phyloP scores from a whole-genome alignment of 2,113 vertebrate species.

The Promerops cafer region DNA sequence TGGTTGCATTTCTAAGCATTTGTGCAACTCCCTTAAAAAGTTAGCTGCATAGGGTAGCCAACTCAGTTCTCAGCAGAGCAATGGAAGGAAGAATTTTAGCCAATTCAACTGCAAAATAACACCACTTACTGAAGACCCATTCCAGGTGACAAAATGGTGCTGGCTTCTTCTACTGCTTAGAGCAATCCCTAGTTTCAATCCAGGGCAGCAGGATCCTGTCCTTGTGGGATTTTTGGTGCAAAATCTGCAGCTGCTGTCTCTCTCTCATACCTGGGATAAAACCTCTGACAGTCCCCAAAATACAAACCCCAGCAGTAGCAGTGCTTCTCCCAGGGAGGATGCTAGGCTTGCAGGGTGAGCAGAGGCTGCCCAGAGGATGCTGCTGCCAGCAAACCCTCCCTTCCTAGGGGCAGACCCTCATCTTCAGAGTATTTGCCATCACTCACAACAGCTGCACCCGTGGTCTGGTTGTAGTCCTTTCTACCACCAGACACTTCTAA shows the following conservation, averaged over 20 bases:
- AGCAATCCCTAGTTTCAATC: background rate
- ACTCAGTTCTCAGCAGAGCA: background rate
- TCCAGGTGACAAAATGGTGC: background rate
- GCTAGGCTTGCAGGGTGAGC: background rate
- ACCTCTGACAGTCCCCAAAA: background rate
- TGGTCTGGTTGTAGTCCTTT: background rate
- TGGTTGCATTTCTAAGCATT: background rate
- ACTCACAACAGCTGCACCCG: accelerated
- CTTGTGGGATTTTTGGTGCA: background rate
- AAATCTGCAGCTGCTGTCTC: background rate
- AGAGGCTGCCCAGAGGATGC: background rate
- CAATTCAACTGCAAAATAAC: background rate
- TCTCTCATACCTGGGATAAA: background rate
- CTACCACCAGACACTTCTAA: background rate
- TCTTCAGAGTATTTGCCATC: background rate
- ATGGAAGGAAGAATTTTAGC: background rate
- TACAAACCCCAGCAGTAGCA: background rate
- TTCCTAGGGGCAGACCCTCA: background rate
- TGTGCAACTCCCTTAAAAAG: background rate
- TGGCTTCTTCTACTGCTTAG: background rate
- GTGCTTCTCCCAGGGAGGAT: background rate
- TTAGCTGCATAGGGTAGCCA: background rate
- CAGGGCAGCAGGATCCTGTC: background rate
- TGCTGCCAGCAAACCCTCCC: background rate
- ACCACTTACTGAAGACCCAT: background rate